Percentiles rank a stretch among this genome's conserved stretches.
These are phyloP conservation scores for Cyclina sinensis DNA, from an alignment of 1,140 invertebrate genomes.

Conservation along the genomic window DNA sequence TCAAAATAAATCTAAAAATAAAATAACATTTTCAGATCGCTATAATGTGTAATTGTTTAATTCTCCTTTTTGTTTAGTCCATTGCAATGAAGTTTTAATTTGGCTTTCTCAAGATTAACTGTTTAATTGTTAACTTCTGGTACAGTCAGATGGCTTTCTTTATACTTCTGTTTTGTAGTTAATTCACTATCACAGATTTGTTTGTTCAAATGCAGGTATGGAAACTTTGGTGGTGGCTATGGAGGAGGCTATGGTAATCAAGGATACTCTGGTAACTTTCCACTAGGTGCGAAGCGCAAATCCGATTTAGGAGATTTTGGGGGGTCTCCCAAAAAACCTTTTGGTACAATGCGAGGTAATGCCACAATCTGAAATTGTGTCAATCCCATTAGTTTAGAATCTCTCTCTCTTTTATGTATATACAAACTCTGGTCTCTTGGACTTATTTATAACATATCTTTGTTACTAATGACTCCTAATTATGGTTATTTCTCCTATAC, in stretches of 20 bases:
- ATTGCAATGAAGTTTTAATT: no score
- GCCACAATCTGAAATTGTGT: constrained; percentile 47
- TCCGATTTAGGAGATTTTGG: constrained; percentile 63
- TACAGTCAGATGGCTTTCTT: no score
- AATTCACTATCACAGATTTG: not conserved
- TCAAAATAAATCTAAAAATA: no score
- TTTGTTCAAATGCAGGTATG: not conserved
- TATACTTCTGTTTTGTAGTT: no score
- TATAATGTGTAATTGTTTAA: no score
- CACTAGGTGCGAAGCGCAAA: constrained; percentile 63
- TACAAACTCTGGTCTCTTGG: not conserved
- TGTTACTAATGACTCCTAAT: not conserved
- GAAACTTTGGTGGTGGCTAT: constrained; percentile 32
- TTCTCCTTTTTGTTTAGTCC: no score
- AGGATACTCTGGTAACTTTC: constrained; percentile 52
- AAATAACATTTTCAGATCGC: no score
- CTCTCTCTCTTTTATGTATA: not conserved
- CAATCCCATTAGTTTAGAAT: constrained; percentile 45
- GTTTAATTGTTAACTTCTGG: no score
- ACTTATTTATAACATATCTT: constrained; percentile 8
- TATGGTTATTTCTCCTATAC: not conserved
- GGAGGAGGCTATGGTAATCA: constrained; percentile 35
- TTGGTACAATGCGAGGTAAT: constrained; percentile 56
- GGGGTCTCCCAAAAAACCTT: constrained; percentile 62
- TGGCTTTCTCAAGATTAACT: no score